phyloP scores from a whole-genome alignment of 2,888 invertebrate species.

The Clanis bilineata region DNA sequence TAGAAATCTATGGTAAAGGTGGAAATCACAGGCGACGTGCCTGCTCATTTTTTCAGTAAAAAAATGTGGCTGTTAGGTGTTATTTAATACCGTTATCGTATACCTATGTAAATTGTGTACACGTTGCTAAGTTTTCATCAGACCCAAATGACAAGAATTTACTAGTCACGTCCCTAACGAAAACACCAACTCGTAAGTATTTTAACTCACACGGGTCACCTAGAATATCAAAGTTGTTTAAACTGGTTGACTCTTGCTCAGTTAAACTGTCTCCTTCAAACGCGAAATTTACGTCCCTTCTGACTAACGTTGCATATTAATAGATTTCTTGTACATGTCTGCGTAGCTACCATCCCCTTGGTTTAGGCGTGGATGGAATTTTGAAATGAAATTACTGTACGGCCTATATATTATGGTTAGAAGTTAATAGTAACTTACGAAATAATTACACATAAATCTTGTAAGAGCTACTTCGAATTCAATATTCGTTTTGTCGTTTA shows the following conservation, averaged over 20 bases:
- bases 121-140: background rate
- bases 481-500: too few relatives aligned
- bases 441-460: too few relatives aligned
- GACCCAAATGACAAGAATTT: background rate
- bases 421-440: too few relatives aligned
- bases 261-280: background rate
- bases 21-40: too few relatives aligned
- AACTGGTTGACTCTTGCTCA: background rate
- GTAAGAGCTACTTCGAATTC: too few relatives aligned
- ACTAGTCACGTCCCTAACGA: background rate
- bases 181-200: background rate
- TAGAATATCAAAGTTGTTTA: background rate
- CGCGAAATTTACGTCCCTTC: background rate
- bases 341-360: background rate
- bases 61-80: too few relatives aligned
- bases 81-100: too few relatives aligned
- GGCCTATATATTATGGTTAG: background rate
- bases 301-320: background rate
- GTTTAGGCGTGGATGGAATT: background rate
- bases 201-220: background rate
- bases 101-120: too few relatives aligned
- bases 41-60: too few relatives aligned
- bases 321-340: background rate
- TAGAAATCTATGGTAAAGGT: too few relatives aligned
- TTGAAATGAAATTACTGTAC: background rate